These are phyloP conservation scores for Balearica regulorum DNA, from an alignment of 2,797 vertebrate species.

Conservation along the genomic window DNA sequence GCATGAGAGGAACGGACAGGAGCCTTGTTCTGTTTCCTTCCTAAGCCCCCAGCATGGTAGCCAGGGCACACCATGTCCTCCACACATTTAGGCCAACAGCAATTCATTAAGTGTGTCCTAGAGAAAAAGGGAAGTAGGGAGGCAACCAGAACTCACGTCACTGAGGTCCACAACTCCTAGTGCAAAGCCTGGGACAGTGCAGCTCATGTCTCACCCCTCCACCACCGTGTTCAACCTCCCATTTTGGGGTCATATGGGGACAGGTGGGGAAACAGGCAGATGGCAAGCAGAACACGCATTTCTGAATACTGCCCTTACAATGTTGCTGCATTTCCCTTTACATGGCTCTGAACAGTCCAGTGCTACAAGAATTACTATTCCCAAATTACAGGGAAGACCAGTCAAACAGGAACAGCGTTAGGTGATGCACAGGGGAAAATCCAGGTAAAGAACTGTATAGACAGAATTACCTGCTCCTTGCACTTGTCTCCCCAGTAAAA, in stretches of 20 bases:
- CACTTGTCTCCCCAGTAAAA: not conserved
- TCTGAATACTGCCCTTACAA: not conserved
- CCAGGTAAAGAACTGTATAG: not conserved
- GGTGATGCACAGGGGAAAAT: not conserved
- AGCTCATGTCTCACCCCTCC: not conserved
- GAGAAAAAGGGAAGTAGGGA: not conserved
- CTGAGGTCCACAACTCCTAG: not conserved
- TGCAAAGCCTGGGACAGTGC: not conserved
- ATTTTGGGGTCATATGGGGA: not conserved
- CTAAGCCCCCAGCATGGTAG: rapidly evolving
- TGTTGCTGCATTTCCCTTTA: not conserved
- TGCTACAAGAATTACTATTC: not conserved
- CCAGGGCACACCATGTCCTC: rapidly evolving
- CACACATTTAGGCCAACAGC: not conserved
- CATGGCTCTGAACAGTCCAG: not conserved
- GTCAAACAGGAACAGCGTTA: not conserved
- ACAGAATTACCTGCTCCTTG: not conserved
- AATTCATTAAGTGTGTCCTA: rapidly evolving
- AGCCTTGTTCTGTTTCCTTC: not conserved
- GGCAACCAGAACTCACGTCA: not conserved
- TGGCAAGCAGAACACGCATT: not conserved
- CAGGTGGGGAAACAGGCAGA: not conserved
- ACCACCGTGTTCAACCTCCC: not conserved
- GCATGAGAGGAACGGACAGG: not conserved
- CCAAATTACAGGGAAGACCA: not conserved